phyloP scores from a whole-genome alignment of 2,797 vertebrate genomes.

The Erethizon dorsatum region DNA sequence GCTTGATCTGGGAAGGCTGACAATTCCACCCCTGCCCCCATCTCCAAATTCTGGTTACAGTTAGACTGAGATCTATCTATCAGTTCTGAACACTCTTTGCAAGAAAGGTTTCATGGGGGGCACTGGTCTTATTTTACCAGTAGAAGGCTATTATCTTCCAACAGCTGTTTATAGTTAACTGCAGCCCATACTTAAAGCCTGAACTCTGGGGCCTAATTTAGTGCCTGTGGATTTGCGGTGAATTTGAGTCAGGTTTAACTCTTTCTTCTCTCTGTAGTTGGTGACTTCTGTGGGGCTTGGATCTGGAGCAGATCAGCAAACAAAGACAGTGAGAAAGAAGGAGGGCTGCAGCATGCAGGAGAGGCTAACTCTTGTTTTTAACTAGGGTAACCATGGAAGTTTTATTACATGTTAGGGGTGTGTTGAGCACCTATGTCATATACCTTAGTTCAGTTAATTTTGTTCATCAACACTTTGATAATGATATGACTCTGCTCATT shows the following conservation, averaged over 20 bases:
- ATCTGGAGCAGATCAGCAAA: background rate
- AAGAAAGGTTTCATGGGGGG: constrained; percentile 87
- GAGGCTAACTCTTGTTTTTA: background rate
- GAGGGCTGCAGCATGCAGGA: background rate
- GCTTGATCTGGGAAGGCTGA: constrained; percentile 82
- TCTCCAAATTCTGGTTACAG: constrained; percentile 85
- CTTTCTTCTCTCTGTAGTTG: constrained; percentile 65
- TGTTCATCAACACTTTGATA: background rate
- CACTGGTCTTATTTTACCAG: constrained; percentile 86
- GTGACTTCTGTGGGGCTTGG: background rate
- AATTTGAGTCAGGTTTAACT: constrained; percentile 85
- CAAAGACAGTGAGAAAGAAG: background rate
- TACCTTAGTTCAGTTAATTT: background rate
- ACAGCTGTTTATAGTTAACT: constrained; percentile 92
- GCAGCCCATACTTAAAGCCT: constrained; percentile 88
- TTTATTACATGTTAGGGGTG: fast-evolving
- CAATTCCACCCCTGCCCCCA: constrained; percentile 74
- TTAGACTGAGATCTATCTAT: constrained; percentile 82
- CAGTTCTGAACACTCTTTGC: constrained; percentile 71
- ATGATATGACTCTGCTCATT: background rate
- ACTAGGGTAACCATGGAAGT: fast-evolving
- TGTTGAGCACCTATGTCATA: background rate
- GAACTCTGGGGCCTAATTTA: constrained; percentile 88
- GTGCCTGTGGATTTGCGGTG: constrained; percentile 84
- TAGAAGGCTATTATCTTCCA: constrained; percentile 89